Evolutionary conservation across 2,888 invertebrate species (phyloP).

Genomic region (Sinohyriopsis cumingii): DNA sequence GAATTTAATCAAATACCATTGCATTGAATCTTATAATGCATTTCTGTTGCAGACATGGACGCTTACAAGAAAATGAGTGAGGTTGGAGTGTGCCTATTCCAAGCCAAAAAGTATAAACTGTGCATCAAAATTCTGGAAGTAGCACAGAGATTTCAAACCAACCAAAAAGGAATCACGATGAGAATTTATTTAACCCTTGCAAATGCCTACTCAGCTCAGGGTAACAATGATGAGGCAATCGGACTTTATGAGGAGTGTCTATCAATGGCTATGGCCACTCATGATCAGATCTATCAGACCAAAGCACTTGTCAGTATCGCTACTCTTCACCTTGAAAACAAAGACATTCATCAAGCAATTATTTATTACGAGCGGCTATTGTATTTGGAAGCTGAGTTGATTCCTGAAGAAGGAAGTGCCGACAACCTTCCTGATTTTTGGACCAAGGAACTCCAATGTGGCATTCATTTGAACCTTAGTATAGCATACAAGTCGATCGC

Average conservation of each 20-base stretch:
- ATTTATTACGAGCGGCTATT: constrained; percentile 67
- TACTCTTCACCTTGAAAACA: constrained; percentile 62
- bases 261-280: constrained; percentile 61
- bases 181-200: constrained; percentile 63
- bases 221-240: constrained; percentile 60
- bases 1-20: not conserved
- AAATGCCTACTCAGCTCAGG: constrained; percentile 61
- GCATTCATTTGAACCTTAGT: constrained; percentile 66
- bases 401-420: constrained; percentile 40
- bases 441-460: constrained; percentile 65
- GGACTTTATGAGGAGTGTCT: constrained; percentile 65
- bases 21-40: not conserved
- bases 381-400: constrained; percentile 60
- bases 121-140: constrained; percentile 62
- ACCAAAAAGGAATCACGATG: constrained; percentile 68
- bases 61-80: constrained; percentile 67
- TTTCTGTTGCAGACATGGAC: constrained; percentile 60
- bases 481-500: constrained; percentile 69
- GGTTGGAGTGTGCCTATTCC: constrained; percentile 64
- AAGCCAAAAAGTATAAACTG: constrained; percentile 54
- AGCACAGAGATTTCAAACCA: constrained; percentile 65
- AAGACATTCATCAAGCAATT: constrained; percentile 65
- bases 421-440: constrained; percentile 62
- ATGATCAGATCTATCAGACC: constrained; percentile 67
- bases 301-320: constrained; percentile 68